A percentile compares a stretch with the other conserved stretches of the same genome.
Conservation (phyloP, 2,888 invertebrate genomes). For the Eristalinus aeneus region DNA sequence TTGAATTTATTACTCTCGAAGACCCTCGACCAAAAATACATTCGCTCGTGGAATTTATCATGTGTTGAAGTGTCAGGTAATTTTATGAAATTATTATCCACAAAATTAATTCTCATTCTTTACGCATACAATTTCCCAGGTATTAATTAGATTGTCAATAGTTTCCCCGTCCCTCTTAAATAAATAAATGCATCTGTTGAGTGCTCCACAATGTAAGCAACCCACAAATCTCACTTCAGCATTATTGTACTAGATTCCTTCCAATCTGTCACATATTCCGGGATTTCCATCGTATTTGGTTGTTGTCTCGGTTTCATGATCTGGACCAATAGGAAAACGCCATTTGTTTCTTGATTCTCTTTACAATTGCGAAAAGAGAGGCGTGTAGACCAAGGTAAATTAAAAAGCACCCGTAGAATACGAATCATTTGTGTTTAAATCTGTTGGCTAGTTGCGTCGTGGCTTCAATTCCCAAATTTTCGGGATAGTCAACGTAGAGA, state of each 20-base stretch:
- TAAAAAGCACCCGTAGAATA: conserved; percentile 13
- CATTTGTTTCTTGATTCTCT: conserved; percentile 73
- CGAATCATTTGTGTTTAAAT: conserved; percentile 52
- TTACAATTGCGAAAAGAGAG: conserved; percentile 34
- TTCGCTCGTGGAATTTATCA: too few species aligned
- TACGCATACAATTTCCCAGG: too few species aligned
- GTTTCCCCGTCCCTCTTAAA: too few species aligned
- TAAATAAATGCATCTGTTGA: too few species aligned
- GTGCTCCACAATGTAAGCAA: neutral
- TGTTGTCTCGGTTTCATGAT: conserved; percentile 64
- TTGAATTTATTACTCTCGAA: neutral
- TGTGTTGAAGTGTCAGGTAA: too few species aligned
- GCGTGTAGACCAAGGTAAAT: conserved; percentile 6
- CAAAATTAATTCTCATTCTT: too few species aligned
- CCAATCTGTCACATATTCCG: conserved; percentile 4
- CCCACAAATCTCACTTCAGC: neutral
- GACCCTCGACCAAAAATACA: neutral
- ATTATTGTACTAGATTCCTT: conserved; percentile 1
- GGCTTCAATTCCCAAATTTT: conserved; percentile 28
- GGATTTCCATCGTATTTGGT: conserved; percentile 17
- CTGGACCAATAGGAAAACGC: conserved; percentile 76
- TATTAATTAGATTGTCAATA: too few species aligned
- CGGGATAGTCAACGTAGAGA: neutral
- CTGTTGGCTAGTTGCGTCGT: conserved; percentile 51
- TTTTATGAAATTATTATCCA: neutral